Base-by-base conservation (phyloP, 2,797 vertebrate species). In the Tokudaia muenninki region DNA sequence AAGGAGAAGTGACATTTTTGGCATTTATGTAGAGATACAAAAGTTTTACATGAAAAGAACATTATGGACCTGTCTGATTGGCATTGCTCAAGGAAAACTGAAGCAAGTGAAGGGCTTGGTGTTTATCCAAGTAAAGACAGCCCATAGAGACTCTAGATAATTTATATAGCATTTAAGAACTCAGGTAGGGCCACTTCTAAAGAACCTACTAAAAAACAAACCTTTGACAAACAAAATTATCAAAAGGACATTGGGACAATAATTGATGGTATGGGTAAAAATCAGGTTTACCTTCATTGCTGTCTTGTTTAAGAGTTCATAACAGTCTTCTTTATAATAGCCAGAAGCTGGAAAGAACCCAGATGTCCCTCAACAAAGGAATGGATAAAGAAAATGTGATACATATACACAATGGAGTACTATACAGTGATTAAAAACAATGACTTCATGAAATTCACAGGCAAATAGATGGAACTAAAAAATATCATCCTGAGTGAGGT, bases 161-260 rank as follows among this genome's bases (percentile, higher is more conserved):
- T 11, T n/a, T 67, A 16, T 70, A 63, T 74, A 21, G 24, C 22
- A 75, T 67, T 61, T 47, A 87, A 61, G 31, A 86, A 74, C 12
- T 19, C 19, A n/a, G 44, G 24, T 26, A 55, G 6, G 63, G 29
- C 12, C 55, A 1, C 81, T 92, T 79, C 57, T 65, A 24, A 89
- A 52, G 75, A 86, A 80, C 70, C n/a, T 37, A 37, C 34, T 89
- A 67, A 50, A 95, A 89, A 91, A 61, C 8, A 94, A 88, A 81
- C 29, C 72, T 93, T 6, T 75, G 22, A 72, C n/a, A 75, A 59
- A 41, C 21, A 34, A 84, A 61, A 91, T 82, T 87, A 87, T 44
- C 63, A 31, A 86, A 91, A 79, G 91, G 67, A 59, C 34, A 63
- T 37, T 47, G 57, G 87, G 90, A 89, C 59, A 67, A 65, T 6